These are phyloP conservation scores for Neogale vison DNA, from an alignment of 2,113 vertebrate genomes.

Conservation along the genomic window DNA sequence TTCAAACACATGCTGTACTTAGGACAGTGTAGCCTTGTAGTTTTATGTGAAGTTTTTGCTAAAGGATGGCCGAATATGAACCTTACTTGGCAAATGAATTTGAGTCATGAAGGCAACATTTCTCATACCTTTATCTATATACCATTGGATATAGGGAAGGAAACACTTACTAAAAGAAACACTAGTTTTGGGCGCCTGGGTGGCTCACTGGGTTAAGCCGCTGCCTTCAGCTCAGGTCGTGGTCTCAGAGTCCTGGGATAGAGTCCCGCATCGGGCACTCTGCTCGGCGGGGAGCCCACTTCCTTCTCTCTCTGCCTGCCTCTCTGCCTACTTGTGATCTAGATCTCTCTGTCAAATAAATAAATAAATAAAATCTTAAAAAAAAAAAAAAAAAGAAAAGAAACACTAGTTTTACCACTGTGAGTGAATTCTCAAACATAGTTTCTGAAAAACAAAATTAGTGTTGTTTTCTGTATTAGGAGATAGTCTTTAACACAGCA, in stretches of 20 bases:
- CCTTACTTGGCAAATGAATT: background rate
- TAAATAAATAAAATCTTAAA: too few relatives aligned
- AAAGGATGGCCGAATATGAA: background rate
- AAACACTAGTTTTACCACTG: slow-evolving; percentile 7
- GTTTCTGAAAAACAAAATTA: background rate
- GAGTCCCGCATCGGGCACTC: too few relatives aligned
- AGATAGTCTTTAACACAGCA: background rate
- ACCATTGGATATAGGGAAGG: background rate
- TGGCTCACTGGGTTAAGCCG: too few relatives aligned
- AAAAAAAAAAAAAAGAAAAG: too few relatives aligned
- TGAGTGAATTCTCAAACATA: background rate
- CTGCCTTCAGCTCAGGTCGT: too few relatives aligned
- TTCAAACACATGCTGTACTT: background rate
- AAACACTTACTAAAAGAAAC: background rate
- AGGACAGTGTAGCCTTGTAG: background rate
- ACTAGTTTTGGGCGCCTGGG: too few relatives aligned
- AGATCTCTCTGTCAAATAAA: too few relatives aligned
- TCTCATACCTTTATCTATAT: background rate
- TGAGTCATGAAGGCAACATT: background rate
- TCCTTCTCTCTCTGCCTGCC: too few relatives aligned
- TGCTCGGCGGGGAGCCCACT: too few relatives aligned
- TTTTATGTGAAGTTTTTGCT: background rate
- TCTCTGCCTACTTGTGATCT: too few relatives aligned
- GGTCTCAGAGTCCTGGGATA: too few relatives aligned
- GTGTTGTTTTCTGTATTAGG: background rate